These are phyloP conservation scores for Valencia hispanica DNA, from an alignment of 2,797 vertebrate genomes.

Conservation along the genomic window DNA sequence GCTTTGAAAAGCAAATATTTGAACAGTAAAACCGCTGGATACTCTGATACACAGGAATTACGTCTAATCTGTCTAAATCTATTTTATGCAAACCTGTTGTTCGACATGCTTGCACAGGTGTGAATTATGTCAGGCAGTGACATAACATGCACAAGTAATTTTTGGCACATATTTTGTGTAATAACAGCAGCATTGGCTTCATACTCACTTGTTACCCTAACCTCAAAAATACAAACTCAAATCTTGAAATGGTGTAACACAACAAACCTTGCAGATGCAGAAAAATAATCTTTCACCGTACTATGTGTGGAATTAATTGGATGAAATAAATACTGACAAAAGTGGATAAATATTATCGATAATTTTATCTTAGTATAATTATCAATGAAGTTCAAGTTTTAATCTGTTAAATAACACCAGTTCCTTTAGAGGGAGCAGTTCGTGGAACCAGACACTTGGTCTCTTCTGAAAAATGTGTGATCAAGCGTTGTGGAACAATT, in stretches of 20 bases:
- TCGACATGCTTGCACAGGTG: neutral
- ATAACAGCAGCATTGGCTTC: neutral
- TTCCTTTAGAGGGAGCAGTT: no score
- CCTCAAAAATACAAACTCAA: neutral
- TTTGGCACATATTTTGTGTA: neutral
- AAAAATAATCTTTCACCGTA: no score
- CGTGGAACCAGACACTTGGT: no score
- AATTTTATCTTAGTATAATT: no score
- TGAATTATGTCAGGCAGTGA: neutral
- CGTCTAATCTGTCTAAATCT: no score
- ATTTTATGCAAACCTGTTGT: no score
- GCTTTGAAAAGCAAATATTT: neutral
- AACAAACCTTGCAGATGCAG: neutral
- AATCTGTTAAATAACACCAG: no score
- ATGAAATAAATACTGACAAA: neutral
- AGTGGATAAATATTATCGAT: no score
- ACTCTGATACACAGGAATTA: neutral
- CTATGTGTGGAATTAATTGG: neutral
- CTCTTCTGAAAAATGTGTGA: no score
- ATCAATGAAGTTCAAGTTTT: no score
- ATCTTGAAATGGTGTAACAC: no score
- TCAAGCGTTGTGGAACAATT: no score
- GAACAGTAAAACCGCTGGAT: neutral
- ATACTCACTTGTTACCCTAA: neutral
- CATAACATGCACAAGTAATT: neutral